A percentile compares a stretch with the other conserved stretches of the same genome.
These are phyloP conservation scores for Xylocampa areola DNA, from an alignment of 2,888 invertebrate species.

Conservation along the genomic window DNA sequence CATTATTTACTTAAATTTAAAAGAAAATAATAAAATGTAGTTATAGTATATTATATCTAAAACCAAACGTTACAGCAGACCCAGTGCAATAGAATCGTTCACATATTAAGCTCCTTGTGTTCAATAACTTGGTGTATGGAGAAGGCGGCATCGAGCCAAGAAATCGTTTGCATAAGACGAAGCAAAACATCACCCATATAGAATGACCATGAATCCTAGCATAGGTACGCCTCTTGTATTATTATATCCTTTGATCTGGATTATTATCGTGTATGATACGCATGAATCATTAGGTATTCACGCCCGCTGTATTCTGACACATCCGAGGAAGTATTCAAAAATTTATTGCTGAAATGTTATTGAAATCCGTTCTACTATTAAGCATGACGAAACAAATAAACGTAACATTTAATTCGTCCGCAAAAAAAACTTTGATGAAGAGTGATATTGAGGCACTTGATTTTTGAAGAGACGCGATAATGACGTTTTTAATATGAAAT, in stretches of 20 bases:
- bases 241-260: slow-evolving; percentile 55
- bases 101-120: slow-evolving; percentile 61
- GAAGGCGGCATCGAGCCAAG: slow-evolving; percentile 66
- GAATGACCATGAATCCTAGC: slow-evolving; percentile 50
- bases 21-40: slow-evolving; percentile 59
- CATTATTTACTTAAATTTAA: slow-evolving; percentile 32
- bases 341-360: slow-evolving; percentile 39
- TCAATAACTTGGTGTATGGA: slow-evolving; percentile 54
- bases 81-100: slow-evolving; percentile 59
- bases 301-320: slow-evolving; percentile 1
- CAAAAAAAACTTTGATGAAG: slow-evolving; percentile 29
- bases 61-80: slow-evolving; percentile 66
- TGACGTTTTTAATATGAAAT: slow-evolving; percentile 42
- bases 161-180: slow-evolving; percentile 57
- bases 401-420: slow-evolving; percentile 13
- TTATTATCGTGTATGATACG: slow-evolving; percentile 49
- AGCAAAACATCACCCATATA: slow-evolving; percentile 48
- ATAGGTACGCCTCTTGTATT: slow-evolving; percentile 29
- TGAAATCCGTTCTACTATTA: slow-evolving; percentile 44
- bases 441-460: neutral
- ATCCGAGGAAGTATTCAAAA: slow-evolving; percentile 28
- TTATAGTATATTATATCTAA: slow-evolving; percentile 52
- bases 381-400: slow-evolving; percentile 33
- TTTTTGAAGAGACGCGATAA: slow-evolving; percentile 24
- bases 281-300: slow-evolving; percentile 36